Evolutionary conservation across 2,888 invertebrate species (phyloP), one percentile per base, ranked within the genome.

Genomic region (Tineola bisselliella): DNA sequence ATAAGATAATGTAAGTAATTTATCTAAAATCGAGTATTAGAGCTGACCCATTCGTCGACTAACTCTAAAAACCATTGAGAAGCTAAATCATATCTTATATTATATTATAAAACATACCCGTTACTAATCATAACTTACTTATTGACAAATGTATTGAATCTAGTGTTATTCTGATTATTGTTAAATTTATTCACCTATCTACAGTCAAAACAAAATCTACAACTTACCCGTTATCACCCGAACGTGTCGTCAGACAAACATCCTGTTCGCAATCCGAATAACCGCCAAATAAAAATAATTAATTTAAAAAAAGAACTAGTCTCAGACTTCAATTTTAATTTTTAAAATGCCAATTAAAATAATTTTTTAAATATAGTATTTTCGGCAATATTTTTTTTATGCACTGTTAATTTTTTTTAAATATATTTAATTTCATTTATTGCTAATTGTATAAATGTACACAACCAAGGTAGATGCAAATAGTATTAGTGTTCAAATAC

Each of bases 41-140:
- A 81, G 76, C 79, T 74, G 86, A 81, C 87, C 73, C 87, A 87
- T 83, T 79, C 84, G 87, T 87, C 87, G 84, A 86, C 86, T 87
- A 87, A 87, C 82, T 81, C 86, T 87, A 87, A 86, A 61, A 48
- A 84, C 84, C 87, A 87, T 79, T 84, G 87, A 87, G 81, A 87
- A 87, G 87, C 87, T 87, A 87, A 76, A 80, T 72, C 71, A 73
- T 74, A 79, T 79, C 84, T 15, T 62, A 64, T 63, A 65, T 66
- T 73, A 75, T n/a, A n/a, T n/a, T n/a, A n/a, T n/a, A 67, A 74
- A 72, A 74, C 67, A 67, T 78, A 79, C 68, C 69, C 70, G 70
- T 70, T 70, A 44, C 44, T 13, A 38, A 8, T 69, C 72, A 72
- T 33, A 25, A 72, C 65, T 74, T 70, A 75, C 76, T 78, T 81